Conservation (phyloP, 92 coral and sea anemone genomes). For the Umimayanthus kanabou region DNA sequence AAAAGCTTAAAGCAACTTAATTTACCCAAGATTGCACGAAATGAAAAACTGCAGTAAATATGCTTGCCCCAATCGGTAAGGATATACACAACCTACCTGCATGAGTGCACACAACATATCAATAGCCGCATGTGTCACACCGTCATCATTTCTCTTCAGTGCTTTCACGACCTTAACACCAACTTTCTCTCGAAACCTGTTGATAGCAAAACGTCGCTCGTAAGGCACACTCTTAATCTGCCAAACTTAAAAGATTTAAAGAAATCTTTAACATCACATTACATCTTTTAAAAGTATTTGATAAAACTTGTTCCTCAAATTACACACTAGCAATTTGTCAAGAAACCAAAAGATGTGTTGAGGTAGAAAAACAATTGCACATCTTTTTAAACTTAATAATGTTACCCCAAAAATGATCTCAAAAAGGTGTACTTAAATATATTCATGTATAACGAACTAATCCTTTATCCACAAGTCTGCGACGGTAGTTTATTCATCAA, state of each 20-base stretch:
- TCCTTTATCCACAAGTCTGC: no score
- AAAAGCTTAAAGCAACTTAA: no score
- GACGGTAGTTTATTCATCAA: no score
- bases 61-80: not conserved
- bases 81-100: constrained; percentile 67
- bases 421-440: no score
- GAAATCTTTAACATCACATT: no score
- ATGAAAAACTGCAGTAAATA: not conserved
- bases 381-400: no score
- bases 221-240: not conserved
- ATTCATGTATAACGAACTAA: no score
- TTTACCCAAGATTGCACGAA: no score
- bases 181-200: constrained; percentile 93
- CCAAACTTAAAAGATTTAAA: not conserved
- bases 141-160: constrained; percentile 88
- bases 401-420: no score
- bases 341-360: not conserved
- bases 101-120: constrained; percentile 96
- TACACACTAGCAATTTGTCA: no score
- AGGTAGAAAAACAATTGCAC: no score
- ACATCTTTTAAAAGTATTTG: not conserved
- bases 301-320: not conserved
- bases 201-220: not conserved
- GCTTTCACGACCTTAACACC: constrained; percentile 99
- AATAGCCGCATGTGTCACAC: constrained; percentile 95